Evolutionary conservation across 2,797 vertebrate genomes (phyloP).

Genomic region (Crotalus adamanteus): DNA sequence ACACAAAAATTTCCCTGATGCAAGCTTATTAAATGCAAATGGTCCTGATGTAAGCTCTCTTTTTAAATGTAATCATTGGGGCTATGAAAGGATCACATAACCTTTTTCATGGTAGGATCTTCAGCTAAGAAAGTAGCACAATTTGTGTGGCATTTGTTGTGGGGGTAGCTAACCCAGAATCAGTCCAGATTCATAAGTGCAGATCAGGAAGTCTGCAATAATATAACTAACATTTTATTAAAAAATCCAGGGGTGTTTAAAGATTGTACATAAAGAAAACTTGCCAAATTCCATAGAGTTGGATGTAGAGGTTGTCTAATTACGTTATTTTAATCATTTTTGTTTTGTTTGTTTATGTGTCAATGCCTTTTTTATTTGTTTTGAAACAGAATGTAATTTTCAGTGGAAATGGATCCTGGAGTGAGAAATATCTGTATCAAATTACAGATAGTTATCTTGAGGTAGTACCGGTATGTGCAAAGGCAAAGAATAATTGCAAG

Average conservation of each 20-base stretch:
- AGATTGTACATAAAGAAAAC: background rate
- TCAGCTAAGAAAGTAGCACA: background rate
- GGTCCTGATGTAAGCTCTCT: background rate
- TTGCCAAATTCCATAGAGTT: background rate
- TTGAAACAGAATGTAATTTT: background rate
- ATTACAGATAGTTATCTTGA: background rate
- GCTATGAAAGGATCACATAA: background rate
- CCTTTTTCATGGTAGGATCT: background rate
- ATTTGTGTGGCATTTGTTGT: background rate
- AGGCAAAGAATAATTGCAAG: background rate
- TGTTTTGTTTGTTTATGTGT: background rate
- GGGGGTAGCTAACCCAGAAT: background rate
- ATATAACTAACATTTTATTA: background rate
- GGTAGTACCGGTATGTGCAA: background rate
- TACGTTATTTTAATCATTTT: background rate
- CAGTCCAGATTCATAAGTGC: background rate
- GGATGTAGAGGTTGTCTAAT: background rate
- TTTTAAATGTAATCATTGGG: background rate
- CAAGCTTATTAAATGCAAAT: background rate
- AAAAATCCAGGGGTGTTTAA: background rate
- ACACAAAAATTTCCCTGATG: background rate
- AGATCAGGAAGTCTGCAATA: background rate
- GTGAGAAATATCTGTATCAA: background rate
- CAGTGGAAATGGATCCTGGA: background rate
- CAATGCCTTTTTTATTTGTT: background rate